Evolutionary conservation across 2,113 vertebrate species (phyloP).

Genomic region (Morone saxatilis): DNA sequence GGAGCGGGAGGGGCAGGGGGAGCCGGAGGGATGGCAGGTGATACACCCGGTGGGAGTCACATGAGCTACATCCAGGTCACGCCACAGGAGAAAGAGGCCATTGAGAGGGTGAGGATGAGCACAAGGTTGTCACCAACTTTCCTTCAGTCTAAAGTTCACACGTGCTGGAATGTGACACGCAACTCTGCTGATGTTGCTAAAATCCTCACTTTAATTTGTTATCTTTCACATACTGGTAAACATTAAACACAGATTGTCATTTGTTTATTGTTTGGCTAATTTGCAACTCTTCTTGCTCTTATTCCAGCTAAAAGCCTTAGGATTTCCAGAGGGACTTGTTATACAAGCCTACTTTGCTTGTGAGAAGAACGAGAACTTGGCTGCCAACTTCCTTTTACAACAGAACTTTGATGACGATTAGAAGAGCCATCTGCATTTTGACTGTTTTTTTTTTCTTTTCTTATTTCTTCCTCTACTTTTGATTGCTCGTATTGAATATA

Average conservation of each 20-base stretch:
- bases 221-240: background rate
- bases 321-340: constrained; percentile 98
- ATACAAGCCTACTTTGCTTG: constrained; percentile 98
- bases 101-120: constrained; percentile 91
- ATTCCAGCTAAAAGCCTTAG: constrained; percentile 95
- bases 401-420: constrained; percentile 98
- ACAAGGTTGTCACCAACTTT: background rate
- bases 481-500: constrained; percentile 77
- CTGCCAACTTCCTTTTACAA: constrained; percentile 98
- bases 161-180: background rate
- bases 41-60: constrained; percentile 86
- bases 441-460: constrained; percentile 43
- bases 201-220: background rate
- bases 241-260: background rate
- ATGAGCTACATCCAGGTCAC: constrained; percentile 99
- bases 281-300: background rate
- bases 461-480: constrained; percentile 48
- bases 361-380: constrained; percentile 98
- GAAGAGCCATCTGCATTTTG: constrained; percentile 80
- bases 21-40: constrained; percentile 82
- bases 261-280: constrained; percentile 20
- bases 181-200: background rate
- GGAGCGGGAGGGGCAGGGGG: constrained; percentile 80
- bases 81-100: constrained; percentile 98
- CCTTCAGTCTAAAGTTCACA: background rate